Evolutionary conservation across 92 coral and sea anemone genomes (phyloP), one percentile per base, ranked within the genome.

Genomic region (Chrysogorgia sp.): DNA sequence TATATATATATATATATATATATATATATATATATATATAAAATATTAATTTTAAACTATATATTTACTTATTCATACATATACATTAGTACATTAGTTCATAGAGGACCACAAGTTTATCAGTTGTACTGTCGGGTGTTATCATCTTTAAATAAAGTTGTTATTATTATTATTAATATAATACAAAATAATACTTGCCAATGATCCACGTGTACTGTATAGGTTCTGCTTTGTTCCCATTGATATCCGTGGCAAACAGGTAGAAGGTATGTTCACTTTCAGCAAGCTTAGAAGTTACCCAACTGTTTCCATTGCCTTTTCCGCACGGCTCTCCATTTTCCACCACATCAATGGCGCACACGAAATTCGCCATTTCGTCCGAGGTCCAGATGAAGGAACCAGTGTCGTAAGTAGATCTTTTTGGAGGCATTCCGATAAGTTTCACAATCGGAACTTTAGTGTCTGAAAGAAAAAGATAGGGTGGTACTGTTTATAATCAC

Each of bases 211-310:
- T 79, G 40, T 79, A 88, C 17, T 63, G 58, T 13, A 41, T 48
- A 22, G 86, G 84, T 14, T 37, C 48, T 3, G 83, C 97, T 60
- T 83, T 78, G 85, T 92, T 92, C 1, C 97, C 94, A 21, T 86
- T 91, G 31, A 59, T 72, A 45, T 92, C 97, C 17, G 90, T 86
- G 43, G 92, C 80, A 45, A 84, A 83, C 7, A 90, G 90, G 43
- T 85, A 74, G 65, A 92, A 90, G 8, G 64, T 53, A 47, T 71
- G 78, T 31, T 49, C 48, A 14, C 78, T 63, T 29, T 71, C 63
- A 14, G 50, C 52, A n/a, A 71, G 63, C 1, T 3, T 1, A 23
- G 63, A 20, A 7, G 63, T 24, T 7, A 19, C 34, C 78, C 78
- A 71, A 10, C 34, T 50, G 23, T 2, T 29, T 1, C 28, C 9